These are phyloP conservation scores for Varanus salvator DNA, from an alignment of 2,113 vertebrate genomes.

Conservation along the genomic window DNA sequence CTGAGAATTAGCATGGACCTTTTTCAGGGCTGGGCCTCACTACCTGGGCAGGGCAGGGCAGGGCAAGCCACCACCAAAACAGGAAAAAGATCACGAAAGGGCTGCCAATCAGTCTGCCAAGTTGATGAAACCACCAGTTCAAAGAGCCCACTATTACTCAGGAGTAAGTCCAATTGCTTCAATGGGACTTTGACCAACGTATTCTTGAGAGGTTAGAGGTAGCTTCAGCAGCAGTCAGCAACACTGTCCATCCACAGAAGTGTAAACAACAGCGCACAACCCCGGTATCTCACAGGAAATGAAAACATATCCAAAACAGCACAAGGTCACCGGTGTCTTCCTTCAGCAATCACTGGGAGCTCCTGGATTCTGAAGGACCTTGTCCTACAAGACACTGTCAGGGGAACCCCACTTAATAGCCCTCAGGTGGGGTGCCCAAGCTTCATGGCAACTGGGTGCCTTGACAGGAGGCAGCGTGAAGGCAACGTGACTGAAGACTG, in stretches of 20 bases:
- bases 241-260: neutral
- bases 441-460: neutral
- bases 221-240: neutral
- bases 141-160: neutral
- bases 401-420: neutral
- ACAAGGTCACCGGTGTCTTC: neutral
- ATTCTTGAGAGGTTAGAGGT: neutral
- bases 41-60: neutral
- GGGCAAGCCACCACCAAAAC: neutral
- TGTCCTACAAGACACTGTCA: neutral
- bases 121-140: neutral
- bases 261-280: neutral
- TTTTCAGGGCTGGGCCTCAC: neutral
- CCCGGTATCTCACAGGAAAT: neutral
- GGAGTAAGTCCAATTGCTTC: neutral
- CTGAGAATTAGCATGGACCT: neutral
- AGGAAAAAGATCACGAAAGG: neutral
- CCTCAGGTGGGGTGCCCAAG: neutral
- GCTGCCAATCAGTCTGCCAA: neutral
- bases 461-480: neutral
- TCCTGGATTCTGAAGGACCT: neutral
- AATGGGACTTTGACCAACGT: neutral
- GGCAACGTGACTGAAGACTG: neutral
- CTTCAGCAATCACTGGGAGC: neutral
- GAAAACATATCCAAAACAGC: neutral